Percentiles rank a stretch among this genome's conserved stretches.
These are phyloP conservation scores for Ecliptopera silaceata DNA, from an alignment of 2,888 invertebrate species.

Conservation along the genomic window DNA sequence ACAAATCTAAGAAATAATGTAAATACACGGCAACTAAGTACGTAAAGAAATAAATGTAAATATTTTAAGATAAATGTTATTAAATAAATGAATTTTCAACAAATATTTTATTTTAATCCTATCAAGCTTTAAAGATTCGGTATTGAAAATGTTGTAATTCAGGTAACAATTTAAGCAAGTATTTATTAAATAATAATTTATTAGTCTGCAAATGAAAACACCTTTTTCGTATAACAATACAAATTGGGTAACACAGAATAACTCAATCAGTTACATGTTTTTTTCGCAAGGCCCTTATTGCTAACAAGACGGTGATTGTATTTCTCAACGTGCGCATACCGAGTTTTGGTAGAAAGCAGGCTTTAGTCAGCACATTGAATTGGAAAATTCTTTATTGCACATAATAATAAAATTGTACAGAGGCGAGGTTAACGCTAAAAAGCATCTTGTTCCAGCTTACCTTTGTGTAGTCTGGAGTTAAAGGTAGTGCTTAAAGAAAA, in stretches of 20 bases:
- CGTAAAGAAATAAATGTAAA: constrained; percentile 43
- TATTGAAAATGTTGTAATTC: too few relatives aligned
- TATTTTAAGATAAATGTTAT: constrained; percentile 48
- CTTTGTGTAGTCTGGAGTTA: too few relatives aligned
- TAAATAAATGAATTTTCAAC: constrained; percentile 35
- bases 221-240: constrained; percentile 30
- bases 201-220: constrained; percentile 3
- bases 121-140: too few relatives aligned
- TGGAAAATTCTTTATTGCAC: too few relatives aligned
- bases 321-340: constrained; percentile 2
- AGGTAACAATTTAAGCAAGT: too few relatives aligned
- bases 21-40: constrained; percentile 44
- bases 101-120: constrained; percentile 37
- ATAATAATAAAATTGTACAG: too few relatives aligned
- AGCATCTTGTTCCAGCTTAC: too few relatives aligned
- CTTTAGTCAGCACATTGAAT: too few relatives aligned
- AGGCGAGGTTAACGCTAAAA: too few relatives aligned
- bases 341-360: neutral
- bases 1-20: constrained; percentile 30
- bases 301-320: constrained; percentile 28
- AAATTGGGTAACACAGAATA: constrained; percentile 34
- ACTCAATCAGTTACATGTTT: constrained; percentile 43
- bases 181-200: neutral
- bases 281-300: constrained; percentile 35
- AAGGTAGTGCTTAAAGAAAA: too few relatives aligned